Percentiles rank a stretch among this genome's conserved stretches.
phyloP scores from a whole-genome alignment of 2,797 vertebrate genomes.

The Gorsachius magnificus region DNA sequence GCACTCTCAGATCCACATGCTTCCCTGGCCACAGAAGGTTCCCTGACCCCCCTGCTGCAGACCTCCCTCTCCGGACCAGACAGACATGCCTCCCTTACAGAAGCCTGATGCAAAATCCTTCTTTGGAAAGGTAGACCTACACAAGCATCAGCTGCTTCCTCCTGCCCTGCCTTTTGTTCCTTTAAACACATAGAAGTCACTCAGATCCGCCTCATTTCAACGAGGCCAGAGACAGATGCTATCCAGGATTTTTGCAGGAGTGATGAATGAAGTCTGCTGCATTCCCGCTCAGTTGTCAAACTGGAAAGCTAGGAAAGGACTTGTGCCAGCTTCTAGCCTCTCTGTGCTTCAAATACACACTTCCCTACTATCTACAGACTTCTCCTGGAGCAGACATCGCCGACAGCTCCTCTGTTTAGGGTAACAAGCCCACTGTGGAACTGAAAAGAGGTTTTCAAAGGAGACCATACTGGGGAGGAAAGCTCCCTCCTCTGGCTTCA shows the following conservation, averaged over 20 bases:
- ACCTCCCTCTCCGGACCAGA: background rate
- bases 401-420: background rate
- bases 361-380: background rate
- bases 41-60: background rate
- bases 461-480: background rate
- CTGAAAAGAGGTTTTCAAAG: background rate
- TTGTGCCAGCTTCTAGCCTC: background rate
- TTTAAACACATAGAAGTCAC: background rate
- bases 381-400: background rate
- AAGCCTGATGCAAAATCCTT: background rate
- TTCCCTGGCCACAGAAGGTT: background rate
- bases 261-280: background rate
- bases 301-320: background rate
- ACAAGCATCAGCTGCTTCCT: background rate
- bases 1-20: background rate
- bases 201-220: background rate
- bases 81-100: background rate
- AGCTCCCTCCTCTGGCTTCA: background rate
- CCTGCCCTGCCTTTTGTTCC: background rate
- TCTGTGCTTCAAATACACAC: background rate
- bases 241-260: background rate
- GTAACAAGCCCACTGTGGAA: background rate
- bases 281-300: background rate
- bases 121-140: background rate
- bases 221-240: background rate